phyloP scores from a whole-genome alignment of 2,888 invertebrate genomes.

The Nemotelus nigrinus region DNA sequence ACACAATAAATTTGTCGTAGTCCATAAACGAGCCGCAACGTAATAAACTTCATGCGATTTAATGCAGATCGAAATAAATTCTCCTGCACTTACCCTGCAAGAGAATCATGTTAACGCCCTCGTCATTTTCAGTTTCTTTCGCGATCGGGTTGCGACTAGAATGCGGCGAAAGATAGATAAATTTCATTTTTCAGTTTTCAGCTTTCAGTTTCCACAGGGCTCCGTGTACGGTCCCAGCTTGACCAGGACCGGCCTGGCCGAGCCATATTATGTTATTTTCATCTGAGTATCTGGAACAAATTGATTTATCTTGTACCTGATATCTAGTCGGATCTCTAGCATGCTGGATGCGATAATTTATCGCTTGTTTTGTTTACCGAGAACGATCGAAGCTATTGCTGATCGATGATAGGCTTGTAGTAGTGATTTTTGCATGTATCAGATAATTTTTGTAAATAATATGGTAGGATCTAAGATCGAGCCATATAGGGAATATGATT shows the following conservation, averaged over 20 bases:
- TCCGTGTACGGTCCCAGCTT: background rate
- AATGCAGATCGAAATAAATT: background rate
- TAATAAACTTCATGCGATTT: too few species aligned
- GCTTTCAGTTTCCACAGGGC: constrained; percentile 7
- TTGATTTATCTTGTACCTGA: constrained; percentile 50
- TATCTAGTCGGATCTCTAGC: constrained; percentile 40
- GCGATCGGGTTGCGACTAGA: background rate
- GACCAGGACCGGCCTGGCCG: background rate
- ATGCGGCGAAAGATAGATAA: background rate
- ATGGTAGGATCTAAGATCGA: too few species aligned
- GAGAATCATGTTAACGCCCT: constrained; percentile 42
- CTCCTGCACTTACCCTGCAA: constrained; percentile 9
- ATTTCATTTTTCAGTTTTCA: background rate
- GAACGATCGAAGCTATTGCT: background rate
- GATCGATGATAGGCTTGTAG: too few species aligned
- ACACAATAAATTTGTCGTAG: too few species aligned
- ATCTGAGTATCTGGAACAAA: constrained; percentile 44
- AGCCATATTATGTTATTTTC: constrained; percentile 5
- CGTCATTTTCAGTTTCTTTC: constrained; percentile 30
- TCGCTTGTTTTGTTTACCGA: constrained; percentile 12
- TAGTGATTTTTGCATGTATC: too few species aligned
- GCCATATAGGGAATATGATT: too few species aligned
- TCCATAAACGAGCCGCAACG: too few species aligned
- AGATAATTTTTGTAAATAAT: too few species aligned
- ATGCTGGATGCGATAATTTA: constrained; percentile 41